Evolutionary conservation across 2,888 invertebrate species (phyloP).

Genomic region (Epistrophe eligans): DNA sequence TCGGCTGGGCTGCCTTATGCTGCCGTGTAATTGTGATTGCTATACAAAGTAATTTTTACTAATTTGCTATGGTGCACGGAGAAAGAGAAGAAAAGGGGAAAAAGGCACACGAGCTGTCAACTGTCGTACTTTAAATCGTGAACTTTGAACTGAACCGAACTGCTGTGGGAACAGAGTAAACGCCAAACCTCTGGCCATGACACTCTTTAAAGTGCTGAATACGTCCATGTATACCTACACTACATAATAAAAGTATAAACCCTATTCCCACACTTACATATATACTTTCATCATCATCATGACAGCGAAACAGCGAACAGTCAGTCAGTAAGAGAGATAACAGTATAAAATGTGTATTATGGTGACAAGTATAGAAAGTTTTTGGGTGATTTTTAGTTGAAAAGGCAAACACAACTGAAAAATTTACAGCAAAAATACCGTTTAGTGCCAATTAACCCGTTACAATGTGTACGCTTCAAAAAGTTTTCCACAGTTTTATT

Average conservation of each 20-base stretch:
- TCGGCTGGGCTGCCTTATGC: background rate
- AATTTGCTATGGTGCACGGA: slow-evolving; percentile 51
- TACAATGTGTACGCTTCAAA: slow-evolving; percentile 64
- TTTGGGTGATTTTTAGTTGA: slow-evolving; percentile 60
- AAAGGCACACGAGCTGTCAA: slow-evolving; percentile 34
- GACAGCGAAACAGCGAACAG: background rate
- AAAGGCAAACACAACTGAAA: slow-evolving; percentile 63
- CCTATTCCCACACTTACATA: background rate
- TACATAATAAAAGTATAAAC: background rate
- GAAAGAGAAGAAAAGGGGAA: background rate
- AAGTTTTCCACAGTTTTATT: slow-evolving; percentile 69
- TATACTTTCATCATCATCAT: background rate
- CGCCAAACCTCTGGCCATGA: slow-evolving; percentile 32
- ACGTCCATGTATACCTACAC: slow-evolving; percentile 16
- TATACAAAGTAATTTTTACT: slow-evolving; percentile 68
- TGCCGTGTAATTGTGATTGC: slow-evolving; percentile 61
- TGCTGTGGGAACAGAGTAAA: background rate
- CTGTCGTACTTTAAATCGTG: slow-evolving; percentile 23
- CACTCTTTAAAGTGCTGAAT: slow-evolving; percentile 14
- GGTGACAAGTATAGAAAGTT: slow-evolving; percentile 36
- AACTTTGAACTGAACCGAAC: slow-evolving; percentile 12
- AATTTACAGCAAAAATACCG: slow-evolving; percentile 50
- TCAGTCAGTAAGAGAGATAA: slow-evolving; percentile 23
- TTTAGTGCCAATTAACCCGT: slow-evolving; percentile 67
- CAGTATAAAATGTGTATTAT: slow-evolving; percentile 13